Percentiles rank a stretch among this genome's conserved stretches.
phyloP scores from a whole-genome alignment of 2,888 invertebrate species.

The Eubasilissa splendida region DNA sequence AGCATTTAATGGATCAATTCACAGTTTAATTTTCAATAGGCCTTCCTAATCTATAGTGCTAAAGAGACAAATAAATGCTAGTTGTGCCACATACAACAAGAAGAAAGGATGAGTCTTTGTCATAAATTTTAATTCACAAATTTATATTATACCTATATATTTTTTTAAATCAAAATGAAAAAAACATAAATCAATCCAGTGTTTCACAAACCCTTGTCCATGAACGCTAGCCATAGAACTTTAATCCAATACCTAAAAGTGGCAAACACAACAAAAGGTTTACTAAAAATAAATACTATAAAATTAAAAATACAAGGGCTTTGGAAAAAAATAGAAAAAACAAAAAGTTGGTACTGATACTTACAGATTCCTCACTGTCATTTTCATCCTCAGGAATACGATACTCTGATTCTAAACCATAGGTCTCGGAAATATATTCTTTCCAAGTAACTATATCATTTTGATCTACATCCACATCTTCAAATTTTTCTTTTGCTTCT shows the following conservation, averaged over 20 bases:
- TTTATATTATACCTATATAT: too few relatives aligned
- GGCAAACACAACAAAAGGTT: background rate
- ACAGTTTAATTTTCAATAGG: too few relatives aligned
- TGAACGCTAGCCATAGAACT: too few relatives aligned
- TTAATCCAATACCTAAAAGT: background rate
- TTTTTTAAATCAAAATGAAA: too few relatives aligned
- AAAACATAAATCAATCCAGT: too few relatives aligned
- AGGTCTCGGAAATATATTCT: constrained; percentile 92
- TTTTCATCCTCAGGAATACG: constrained; percentile 61
- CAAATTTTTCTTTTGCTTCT: constrained; percentile 88
- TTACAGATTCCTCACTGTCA: constrained; percentile 58
- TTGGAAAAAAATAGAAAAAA: constrained; percentile 6
- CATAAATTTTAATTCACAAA: too few relatives aligned
- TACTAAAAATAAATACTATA: background rate
- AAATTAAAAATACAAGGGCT: background rate
- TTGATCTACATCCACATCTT: constrained; percentile 87
- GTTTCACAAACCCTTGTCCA: too few relatives aligned
- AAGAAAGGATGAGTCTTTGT: too few relatives aligned
- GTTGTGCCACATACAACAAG: too few relatives aligned
- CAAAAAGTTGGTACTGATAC: background rate
- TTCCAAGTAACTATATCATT: constrained; percentile 90
- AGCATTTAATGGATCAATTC: too few relatives aligned
- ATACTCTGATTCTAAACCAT: constrained; percentile 80
- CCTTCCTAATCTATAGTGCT: too few relatives aligned
- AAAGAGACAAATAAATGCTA: too few relatives aligned